Percentiles rank a stretch among this genome's conserved stretches.
phyloP scores from a whole-genome alignment of 1,140 invertebrate species.

The Anagrus nilaparvatae region DNA sequence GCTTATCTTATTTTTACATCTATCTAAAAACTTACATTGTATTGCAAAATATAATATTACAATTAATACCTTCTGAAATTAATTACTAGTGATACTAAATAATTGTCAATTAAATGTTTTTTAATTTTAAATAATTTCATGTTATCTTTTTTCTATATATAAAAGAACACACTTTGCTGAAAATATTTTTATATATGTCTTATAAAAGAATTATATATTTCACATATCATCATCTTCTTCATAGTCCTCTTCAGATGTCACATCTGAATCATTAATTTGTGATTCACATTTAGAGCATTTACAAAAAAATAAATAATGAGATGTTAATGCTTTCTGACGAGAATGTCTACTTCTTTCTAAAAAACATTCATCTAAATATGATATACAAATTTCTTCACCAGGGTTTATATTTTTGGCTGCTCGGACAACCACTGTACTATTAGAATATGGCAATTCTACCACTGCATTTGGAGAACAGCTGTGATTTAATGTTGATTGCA shows the following conservation, averaged over 20 bases:
- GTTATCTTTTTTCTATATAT: neutral
- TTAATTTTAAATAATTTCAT: neutral
- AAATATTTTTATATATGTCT: neutral
- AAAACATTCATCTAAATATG: slow-evolving; percentile 81
- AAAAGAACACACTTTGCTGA: no score
- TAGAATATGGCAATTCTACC: slow-evolving; percentile 75
- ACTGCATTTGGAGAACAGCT: slow-evolving; percentile 85
- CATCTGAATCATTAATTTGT: slow-evolving; percentile 66
- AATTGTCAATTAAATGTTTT: no score
- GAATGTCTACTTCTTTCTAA: slow-evolving; percentile 72
- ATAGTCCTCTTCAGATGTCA: slow-evolving; percentile 53
- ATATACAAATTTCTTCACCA: slow-evolving; percentile 84
- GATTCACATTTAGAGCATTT: slow-evolving; percentile 67
- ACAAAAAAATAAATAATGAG: slow-evolving; percentile 83
- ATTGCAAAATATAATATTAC: no score
- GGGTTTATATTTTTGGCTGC: slow-evolving; percentile 64
- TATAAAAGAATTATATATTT: no score
- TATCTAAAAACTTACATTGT: no score
- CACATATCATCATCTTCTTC: slow-evolving; percentile 26
- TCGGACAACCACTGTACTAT: slow-evolving; percentile 66
- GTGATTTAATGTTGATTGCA: slow-evolving; percentile 86
- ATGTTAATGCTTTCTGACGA: slow-evolving; percentile 67
- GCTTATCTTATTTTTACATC: no score
- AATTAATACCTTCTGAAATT: no score
- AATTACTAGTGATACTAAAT: no score